Evolutionary conservation across 2,113 vertebrate species (phyloP), one percentile per base, ranked within the genome.

Genomic region (Lutjanus erythropterus): DNA sequence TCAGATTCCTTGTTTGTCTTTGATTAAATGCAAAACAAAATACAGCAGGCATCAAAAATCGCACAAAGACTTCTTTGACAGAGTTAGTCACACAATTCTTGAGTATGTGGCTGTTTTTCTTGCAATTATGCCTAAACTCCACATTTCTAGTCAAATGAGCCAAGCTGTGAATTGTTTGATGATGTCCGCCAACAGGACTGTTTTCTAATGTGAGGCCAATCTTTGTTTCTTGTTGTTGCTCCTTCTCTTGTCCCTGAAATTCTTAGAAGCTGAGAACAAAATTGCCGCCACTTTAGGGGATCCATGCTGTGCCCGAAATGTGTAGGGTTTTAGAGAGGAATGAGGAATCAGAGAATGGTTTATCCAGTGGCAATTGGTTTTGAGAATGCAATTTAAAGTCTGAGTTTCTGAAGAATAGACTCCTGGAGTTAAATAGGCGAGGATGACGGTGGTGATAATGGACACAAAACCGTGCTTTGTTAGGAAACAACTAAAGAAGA

Each of bases 151-250:
- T 42, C 31, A 75, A 62, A 64, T 27, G 49, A 64, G 25, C 56
- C 56, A 41, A 21, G 62, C 50, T 58, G 70, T 25, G n/a, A 73
- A 39, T 16, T 31, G 62, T 84, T 79, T 61, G 53, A 75, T 44
- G 11, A 53, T 31, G 12, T 61, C 37, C 4, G 10, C 31, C 62
- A 68, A 46, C 23, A 5, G n/a, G 55, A 25, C 5, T 50, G 11
- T 44, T 27, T 27, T 65, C 33, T 1, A 59, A 47, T 46, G 27
- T 10, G 69, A 59, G 15, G 29, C 55, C 15, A 60, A 5, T 5
- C 39, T 19, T 62, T 77, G 37, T 37, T 58, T 37, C 7, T 21
- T 39, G 8, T 19, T 37, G 25, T 19, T 19, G 21, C 56, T 70
- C 21, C 59, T 11, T 68, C 41, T 68, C 47, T 62, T 50, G 56